Base-by-base conservation (phyloP, 2,888 invertebrate species). In the Acrobasis consociella region DNA sequence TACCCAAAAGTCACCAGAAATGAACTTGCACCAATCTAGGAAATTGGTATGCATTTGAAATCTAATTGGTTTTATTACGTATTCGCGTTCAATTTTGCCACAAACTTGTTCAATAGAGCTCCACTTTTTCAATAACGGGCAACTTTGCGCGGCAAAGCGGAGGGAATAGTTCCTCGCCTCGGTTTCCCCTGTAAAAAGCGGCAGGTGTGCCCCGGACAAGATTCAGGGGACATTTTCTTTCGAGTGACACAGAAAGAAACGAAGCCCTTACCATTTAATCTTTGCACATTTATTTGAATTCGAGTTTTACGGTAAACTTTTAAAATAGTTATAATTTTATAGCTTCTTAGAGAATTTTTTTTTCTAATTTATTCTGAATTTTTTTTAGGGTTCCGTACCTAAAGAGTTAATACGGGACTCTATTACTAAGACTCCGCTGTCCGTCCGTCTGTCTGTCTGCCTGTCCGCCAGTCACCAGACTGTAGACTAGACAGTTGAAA, bases 201-300 rank as follows among this genome's bases (percentile, higher is more conserved):
- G 59, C 79, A 81, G 80, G 80, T 80, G 81, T 73, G 72, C 69
- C 67, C 65, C 62, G 67, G 69, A 71, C 71, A 69, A 67, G 71
- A 73, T 76, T 75, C 75, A 72, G 67, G 70, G 66, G 72, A 71
- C 73, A 76, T 77, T 80, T 64, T 77, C 77, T 76, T 75, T 71
- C 64, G 65, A 66, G 71, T 72, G 74, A 74, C 76, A 72, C 68
- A 69, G 68, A 76, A 75, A 75, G 72, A 74, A 71, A 73, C 69
- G 66, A 55, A 9, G 37, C 72, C 77, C 72, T 63, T 77, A 81
- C 79, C 64, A 75, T 64, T 64, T 7, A 31, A 31, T 31, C 31
- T 31, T 31, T 31, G 31, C 7, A 7, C 31, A 31, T 31, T 31
- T 31, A 31, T 31, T 31, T 31, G 7, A 0, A 31, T 31, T 31